Evolutionary conservation across 1,140 invertebrate species (phyloP), one percentile per base, ranked within the genome.

Genomic region (Laodelphax striatellus): DNA sequence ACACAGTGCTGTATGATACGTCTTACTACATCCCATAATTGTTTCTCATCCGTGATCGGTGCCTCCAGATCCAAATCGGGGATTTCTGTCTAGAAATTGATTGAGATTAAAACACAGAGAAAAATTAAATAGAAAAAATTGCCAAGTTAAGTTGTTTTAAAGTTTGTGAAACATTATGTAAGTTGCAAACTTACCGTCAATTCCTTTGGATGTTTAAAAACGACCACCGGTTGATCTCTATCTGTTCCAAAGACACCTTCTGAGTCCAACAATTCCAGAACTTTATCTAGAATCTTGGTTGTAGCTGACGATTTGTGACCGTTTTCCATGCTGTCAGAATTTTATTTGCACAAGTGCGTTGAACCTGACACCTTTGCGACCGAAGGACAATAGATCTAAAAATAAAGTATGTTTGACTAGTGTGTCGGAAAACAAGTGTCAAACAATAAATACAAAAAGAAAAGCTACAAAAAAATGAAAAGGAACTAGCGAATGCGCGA

Each of bases 1-100:
- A 90, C 83, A 44, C 85, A 87, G 70, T 82, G 85, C 55, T 77
- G 71, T 31, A 87, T 74, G 4, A 87, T 80, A 52, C 80, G 68
- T 16, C 77, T 70, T 41, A 83, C 77, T 5, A 80, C 68, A 44
- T 69, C 58, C 60, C 82, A 72, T 19, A 88, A 74, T 22, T 82
- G 74, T 8, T 71, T 65, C 0, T 79, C 71, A 13, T 69, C 71
- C 0, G 72, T 65, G 11, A 76, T 74, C 2, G 76, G 63, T 0
- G 76, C 72, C 16, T 76, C 70, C 31, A 86, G 67, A 17, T 66
- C 66, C 0, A 81, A 66, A 31, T 75, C 66, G 19, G 87, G 66
- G 24, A 60, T n/a, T 16, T 24, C 72, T 63, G 71, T 61, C 77
- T 77, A 61, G 14, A 62, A 63, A 60, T 28, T 28, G 24, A 28